Base-by-base conservation (phyloP, 2,113 vertebrate species). In the Scomber scombrus region DNA sequence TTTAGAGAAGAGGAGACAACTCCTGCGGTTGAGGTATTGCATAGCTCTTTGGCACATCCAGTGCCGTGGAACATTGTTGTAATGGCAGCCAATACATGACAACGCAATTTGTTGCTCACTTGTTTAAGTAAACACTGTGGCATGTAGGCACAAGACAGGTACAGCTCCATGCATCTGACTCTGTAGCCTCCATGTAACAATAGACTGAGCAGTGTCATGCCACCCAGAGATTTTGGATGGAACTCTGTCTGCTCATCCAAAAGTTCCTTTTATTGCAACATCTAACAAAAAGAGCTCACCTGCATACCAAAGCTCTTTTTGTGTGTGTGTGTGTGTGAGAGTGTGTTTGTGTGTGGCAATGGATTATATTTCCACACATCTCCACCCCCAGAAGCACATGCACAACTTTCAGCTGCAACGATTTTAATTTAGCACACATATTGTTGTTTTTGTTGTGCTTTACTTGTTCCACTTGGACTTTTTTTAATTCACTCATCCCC, bases 141-240 rank as follows among this genome's bases (percentile, higher is more conserved):
- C 88, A 3, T 91, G 91, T 81, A 83, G 64, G 66, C 68, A 88
- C 91, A 89, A 82, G 93, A 82, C 78, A 58, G 72, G 67, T 81
- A 73, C 69, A 62, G 80, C 75, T 47, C 75, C 23, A 19, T 34
- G 45, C 54, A 67, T 77, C 73, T 60, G 56, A 51, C 61, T 76
- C 54, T 49, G 75, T n/a, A 79, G 50, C 69, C 60, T 72, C 64
- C 43, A 71, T 82, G 81, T 88, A 88, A 89, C 87, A 63, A 91
- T 82, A 90, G 73, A 73, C 75, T 73, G 5, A 54, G 47, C 34
- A 31, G 75, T 64, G 68, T 82, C 54, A 55, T 86, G 75, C 88
- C 90, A 92, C 87, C 88, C 89, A 88, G 79, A 75, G 58, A 29
- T 66, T 80, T 80, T 78, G 71, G 66, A 71, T 62, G 57, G 16